A percentile compares a stretch with the other conserved stretches of the same genome.
These are phyloP conservation scores for Aporrectodea caliginosa DNA, from an alignment of 1,140 invertebrate genomes.

Conservation along the genomic window DNA sequence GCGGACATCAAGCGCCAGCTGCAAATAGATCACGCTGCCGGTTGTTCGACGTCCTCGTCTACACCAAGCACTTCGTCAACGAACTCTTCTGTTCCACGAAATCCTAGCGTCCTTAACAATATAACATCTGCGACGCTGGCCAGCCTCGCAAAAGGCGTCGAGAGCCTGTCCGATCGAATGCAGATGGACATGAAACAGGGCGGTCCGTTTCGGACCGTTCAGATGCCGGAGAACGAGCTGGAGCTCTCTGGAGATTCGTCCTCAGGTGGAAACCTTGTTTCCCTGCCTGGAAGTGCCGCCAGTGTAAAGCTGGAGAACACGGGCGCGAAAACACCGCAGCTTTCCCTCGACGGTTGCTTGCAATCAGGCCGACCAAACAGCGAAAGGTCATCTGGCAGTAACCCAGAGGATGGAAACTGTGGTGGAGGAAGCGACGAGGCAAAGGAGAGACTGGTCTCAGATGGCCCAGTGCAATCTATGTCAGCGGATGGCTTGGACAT, in stretches of 20 bases:
- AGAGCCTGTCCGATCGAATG: constrained; percentile 54
- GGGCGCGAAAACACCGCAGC: background rate
- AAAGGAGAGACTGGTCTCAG: constrained; percentile 10
- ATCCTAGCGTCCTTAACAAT: constrained; percentile 45
- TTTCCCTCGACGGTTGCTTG: background rate
- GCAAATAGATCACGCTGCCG: background rate
- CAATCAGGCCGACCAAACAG: background rate
- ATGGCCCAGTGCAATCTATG: background rate
- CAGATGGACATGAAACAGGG: constrained; percentile 56
- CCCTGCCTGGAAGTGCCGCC: background rate
- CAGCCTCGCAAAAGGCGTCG: constrained; percentile 54
- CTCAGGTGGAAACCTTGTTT: background rate
- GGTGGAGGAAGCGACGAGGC: background rate
- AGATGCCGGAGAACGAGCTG: constrained; percentile 43
- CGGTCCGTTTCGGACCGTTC: constrained; percentile 55
- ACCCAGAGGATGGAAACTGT: background rate
- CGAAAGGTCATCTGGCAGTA: background rate
- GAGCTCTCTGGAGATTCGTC: constrained; percentile 11
- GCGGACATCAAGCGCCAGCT: background rate
- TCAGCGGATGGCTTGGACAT: background rate
- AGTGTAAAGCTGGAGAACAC: background rate
- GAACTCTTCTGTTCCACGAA: constrained; percentile 33
- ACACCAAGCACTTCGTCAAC: constrained; percentile 37
- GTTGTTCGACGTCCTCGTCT: constrained; percentile 20
- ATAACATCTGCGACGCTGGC: constrained; percentile 54